A percentile compares a stretch with the other conserved stretches of the same genome.
These are phyloP conservation scores for Diabrotica undecimpunctata DNA, from an alignment of 1,140 invertebrate species.

Conservation along the genomic window DNA sequence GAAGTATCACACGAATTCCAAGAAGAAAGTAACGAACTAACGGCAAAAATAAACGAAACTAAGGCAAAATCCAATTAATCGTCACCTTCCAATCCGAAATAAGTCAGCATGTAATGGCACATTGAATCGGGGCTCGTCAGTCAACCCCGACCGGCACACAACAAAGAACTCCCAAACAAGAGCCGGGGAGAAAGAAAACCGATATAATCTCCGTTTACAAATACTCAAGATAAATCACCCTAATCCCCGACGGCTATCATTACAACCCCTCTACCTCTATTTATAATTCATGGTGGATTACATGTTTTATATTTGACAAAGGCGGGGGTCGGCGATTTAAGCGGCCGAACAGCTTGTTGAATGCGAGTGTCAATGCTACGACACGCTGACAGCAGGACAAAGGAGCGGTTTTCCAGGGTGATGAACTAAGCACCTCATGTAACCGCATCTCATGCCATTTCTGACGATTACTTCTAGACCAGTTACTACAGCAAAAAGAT, in stretches of 20 bases:
- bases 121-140: neutral
- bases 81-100: neutral
- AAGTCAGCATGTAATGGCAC: conserved; percentile 9
- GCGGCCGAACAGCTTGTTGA: conserved; percentile 32
- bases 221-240: conserved; percentile 35
- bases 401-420: conserved; percentile 45
- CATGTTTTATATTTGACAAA: conserved; percentile 36
- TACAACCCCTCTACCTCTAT: conserved; percentile 21
- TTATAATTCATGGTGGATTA: conserved; percentile 37
- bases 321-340: conserved; percentile 24
- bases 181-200: conserved; percentile 8
- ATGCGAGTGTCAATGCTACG: conserved; percentile 32
- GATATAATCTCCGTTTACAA: conserved; percentile 30
- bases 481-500: neutral
- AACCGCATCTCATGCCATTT: conserved; percentile 30
- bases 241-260: conserved; percentile 32
- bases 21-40: neutral
- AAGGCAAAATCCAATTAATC: neutral
- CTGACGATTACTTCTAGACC: conserved; percentile 1
- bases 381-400: conserved; percentile 42
- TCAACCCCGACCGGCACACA: conserved; percentile 7
- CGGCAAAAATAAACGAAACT: conserved; percentile 5
- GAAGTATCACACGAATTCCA: too few relatives aligned
- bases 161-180: conserved; percentile 17
- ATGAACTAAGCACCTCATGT: conserved; percentile 43